Evolutionary conservation across 2,113 vertebrate genomes (phyloP), one percentile per base, ranked within the genome.

Genomic region (Malurus elegans): DNA sequence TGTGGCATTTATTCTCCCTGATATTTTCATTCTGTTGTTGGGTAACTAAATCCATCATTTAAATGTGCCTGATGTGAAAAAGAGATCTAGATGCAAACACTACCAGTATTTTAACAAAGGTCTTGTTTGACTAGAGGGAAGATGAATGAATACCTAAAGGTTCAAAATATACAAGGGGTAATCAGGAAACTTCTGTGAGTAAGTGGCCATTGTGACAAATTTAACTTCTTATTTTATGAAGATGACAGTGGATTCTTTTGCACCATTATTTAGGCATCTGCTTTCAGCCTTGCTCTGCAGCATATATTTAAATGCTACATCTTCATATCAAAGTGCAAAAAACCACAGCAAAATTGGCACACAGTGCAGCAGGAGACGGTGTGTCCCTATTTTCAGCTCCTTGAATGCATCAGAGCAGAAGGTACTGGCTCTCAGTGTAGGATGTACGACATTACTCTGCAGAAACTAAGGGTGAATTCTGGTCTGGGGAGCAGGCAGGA

Each of bases 231-330:
- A 38, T 40, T 72, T 69, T 72, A 71, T 57, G 73, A 72, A 71
- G 31, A 53, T 12, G 56, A 60, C 40, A 34, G 31, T 79, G 40
- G 5, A 54, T 84, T 74, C 45, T 72, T 72, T 5, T 50, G 26
- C 50, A 10, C 12, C 17, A 36, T 34, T 7, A 50, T 79, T 58
- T 58, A 50, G 48, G 32, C 21, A 75, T 69, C 53, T 92, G 26
- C 56, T 89, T 92, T 92, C 69, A 87, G 72, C 38, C 66, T 93
- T 87, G 19, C 31, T 72, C 32, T 82, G 24, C 9, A 61, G 10
- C 29, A 18, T 31, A 12, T 61, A 38, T 64, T 72, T 72, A 79
- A 75, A 75, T 69, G 38, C 58, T 61, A n/a, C 34, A 61, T 58
- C 84, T 92, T 79, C 40, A 71, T 12, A 36, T 61, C 18, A 28